phyloP scores from a whole-genome alignment of 2,797 vertebrate genomes.

The Tapera naevia region DNA sequence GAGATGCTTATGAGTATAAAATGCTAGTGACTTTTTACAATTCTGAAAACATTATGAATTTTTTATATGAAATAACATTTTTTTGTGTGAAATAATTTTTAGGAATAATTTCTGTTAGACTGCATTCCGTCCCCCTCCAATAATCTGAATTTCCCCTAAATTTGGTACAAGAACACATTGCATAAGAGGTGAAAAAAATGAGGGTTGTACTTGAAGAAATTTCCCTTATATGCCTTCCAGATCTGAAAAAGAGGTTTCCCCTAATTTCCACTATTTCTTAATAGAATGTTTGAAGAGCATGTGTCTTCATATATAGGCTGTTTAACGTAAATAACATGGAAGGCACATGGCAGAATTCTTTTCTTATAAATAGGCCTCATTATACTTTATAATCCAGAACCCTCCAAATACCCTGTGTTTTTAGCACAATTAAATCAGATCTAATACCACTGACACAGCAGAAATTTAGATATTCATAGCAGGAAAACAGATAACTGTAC shows the following conservation, averaged over 20 bases:
- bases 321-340: neutral
- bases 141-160: neutral
- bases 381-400: neutral
- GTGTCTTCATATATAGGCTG: neutral
- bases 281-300: neutral
- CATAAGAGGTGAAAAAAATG: slow-evolving; percentile 50
- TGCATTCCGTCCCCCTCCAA: neutral
- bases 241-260: slow-evolving; percentile 30
- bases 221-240: neutral
- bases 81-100: too few species aligned
- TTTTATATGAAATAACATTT: neutral
- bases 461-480: neutral
- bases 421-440: slow-evolving; percentile 5
- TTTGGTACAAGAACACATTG: neutral
- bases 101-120: neutral
- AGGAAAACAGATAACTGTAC: neutral
- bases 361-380: neutral
- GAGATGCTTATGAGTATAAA: neutral
- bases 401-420: neutral
- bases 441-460: neutral
- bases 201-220: slow-evolving; percentile 4
- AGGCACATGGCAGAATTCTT: neutral
- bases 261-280: neutral
- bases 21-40: neutral
- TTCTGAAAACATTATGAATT: neutral